These are phyloP conservation scores for Scylla paramamosain DNA, from an alignment of 1,140 invertebrate species.

Conservation along the genomic window DNA sequence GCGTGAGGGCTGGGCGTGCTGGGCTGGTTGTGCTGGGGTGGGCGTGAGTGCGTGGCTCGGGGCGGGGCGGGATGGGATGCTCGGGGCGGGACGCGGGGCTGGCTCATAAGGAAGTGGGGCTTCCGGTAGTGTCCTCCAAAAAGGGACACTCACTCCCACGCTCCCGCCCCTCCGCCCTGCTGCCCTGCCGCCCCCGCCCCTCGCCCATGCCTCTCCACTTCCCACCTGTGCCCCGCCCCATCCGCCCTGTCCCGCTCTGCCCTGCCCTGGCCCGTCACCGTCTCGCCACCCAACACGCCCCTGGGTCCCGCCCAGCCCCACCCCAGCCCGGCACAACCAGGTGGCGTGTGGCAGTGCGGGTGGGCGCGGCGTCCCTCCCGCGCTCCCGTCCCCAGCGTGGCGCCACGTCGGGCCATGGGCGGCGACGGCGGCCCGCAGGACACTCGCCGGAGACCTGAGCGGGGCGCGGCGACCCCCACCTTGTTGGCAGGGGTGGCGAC, in stretches of 20 bases:
- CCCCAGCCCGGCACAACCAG: background rate
- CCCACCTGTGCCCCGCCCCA: background rate
- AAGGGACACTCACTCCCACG: background rate
- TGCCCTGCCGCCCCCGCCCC: background rate
- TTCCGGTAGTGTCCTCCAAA: background rate
- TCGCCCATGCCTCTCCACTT: background rate
- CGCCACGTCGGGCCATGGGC: background rate
- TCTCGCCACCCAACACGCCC: background rate
- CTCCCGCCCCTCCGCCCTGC: background rate
- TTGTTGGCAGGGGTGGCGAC: background rate
- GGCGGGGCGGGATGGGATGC: background rate
- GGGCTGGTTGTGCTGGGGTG: too few species aligned
- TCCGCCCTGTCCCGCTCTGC: background rate
- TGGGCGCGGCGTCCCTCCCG: background rate
- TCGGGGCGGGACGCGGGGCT: background rate
- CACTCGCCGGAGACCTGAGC: background rate
- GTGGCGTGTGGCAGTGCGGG: background rate
- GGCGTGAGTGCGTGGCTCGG: background rate
- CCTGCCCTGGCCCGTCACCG: background rate
- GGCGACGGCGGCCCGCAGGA: background rate
- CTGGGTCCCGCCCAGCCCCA: background rate
- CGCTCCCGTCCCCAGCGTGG: background rate
- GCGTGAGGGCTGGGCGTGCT: too few species aligned
- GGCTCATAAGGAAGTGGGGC: background rate
- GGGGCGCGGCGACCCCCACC: background rate